A percentile compares a stretch with the other conserved stretches of the same genome.
phyloP scores from a whole-genome alignment of 2,797 vertebrate species.

The Petrocephalus schoutedeni region DNA sequence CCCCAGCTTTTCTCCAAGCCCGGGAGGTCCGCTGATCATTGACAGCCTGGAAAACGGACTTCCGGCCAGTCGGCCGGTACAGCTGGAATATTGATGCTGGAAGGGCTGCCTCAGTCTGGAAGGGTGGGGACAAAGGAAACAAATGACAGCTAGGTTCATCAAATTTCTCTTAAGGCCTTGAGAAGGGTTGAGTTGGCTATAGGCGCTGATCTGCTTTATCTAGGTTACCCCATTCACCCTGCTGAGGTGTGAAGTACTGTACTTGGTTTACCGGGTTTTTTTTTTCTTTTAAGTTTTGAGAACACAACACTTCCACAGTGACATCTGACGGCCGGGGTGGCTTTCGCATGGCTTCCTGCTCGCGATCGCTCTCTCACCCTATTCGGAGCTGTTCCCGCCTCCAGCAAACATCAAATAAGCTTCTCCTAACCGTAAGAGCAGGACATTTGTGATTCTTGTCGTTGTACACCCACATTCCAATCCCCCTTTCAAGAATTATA shows the following conservation, averaged over 20 bases:
- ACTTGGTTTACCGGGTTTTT: neutral
- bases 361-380: too few relatives aligned
- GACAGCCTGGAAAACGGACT: neutral
- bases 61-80: neutral
- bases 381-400: neutral
- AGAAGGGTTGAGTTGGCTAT: neutral
- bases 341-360: neutral
- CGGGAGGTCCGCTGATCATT: neutral
- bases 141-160: neutral
- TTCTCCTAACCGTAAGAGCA: neutral
- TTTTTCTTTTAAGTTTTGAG: neutral
- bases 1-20: neutral
- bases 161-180: neutral
- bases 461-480: neutral
- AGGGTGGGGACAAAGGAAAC: neutral
- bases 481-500: neutral
- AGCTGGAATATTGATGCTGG: neutral
- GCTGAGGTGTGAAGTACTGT: neutral
- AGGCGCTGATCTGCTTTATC: neutral
- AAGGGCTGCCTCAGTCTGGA: neutral
- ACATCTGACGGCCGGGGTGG: neutral
- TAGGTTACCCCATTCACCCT: neutral
- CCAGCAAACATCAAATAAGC: neutral
- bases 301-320: neutral
- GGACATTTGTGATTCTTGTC: neutral